Evolutionary conservation across 2,113 vertebrate species (phyloP).

Genomic region (Atractosteus spatula): DNA sequence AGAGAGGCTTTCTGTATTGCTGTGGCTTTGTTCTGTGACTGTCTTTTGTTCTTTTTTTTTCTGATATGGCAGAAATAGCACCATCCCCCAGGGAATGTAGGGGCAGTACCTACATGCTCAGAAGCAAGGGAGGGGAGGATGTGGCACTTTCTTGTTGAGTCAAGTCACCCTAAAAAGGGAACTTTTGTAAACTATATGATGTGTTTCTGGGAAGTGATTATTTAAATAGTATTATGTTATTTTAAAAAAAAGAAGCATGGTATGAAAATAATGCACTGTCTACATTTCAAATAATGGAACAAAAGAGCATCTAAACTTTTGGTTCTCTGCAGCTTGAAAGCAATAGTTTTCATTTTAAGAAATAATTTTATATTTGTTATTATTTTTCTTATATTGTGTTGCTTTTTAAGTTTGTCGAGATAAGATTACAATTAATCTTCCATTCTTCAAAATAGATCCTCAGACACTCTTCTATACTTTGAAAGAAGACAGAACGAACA

Average conservation of each 20-base stretch:
- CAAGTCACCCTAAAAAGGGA: conserved; percentile 10
- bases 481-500: too few relatives aligned
- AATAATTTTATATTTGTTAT: neutral
- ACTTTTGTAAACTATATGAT: neutral
- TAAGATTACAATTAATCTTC: too few relatives aligned
- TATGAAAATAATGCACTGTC: too few relatives aligned
- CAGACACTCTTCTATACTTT: too few relatives aligned
- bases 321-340: neutral
- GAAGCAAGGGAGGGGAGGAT: neutral
- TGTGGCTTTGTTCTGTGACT: conserved; percentile 25
- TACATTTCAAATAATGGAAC: neutral
- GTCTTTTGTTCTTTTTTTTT: conserved; percentile 36
- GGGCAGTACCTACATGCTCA: conserved; percentile 4
- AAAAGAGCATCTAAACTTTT: neutral
- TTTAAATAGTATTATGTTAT: conserved; percentile 4
- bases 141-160: conserved; percentile 4
- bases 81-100: conserved; percentile 23
- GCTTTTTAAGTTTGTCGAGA: too few relatives aligned
- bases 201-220: conserved; percentile 3
- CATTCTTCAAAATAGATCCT: too few relatives aligned
- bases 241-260: neutral
- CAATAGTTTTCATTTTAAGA: neutral
- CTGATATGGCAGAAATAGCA: conserved; percentile 31
- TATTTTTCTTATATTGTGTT: neutral
- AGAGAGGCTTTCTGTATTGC: conserved; percentile 20